Conservation (phyloP, 1,140 invertebrate species). For the Ditylenchus dipsaci region DNA sequence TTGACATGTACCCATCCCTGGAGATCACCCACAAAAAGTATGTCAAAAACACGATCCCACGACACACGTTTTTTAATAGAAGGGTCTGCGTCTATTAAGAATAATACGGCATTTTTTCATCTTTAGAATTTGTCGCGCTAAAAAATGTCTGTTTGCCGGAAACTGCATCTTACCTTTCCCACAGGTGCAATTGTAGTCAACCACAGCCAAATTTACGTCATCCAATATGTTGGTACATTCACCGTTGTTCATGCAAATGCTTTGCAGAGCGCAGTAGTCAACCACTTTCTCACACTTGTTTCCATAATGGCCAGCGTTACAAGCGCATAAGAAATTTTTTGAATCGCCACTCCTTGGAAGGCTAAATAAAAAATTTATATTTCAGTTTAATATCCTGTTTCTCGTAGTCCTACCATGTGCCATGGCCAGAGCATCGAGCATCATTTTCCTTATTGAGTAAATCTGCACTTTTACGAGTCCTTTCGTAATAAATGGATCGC, state of each 20-base stretch:
- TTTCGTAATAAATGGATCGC: too few species aligned
- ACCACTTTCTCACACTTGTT: constrained; percentile 13
- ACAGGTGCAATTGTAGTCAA: neutral
- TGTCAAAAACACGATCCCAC: too few species aligned
- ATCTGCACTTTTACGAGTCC: neutral
- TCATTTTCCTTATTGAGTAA: neutral
- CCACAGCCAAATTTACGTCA: neutral
- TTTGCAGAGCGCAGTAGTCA: constrained; percentile 11
- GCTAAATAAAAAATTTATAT: neutral
- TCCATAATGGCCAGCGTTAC: constrained; percentile 8
- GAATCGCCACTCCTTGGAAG: neutral
- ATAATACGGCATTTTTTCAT: too few species aligned
- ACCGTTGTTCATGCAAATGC: constrained; percentile 19
- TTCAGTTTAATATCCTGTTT: neutral
- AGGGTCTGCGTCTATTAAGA: too few species aligned
- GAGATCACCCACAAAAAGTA: too few species aligned
- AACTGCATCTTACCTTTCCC: neutral
- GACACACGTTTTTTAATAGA: too few species aligned
- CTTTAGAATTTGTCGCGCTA: too few species aligned
- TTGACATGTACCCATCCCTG: too few species aligned
- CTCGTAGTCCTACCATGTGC: neutral
- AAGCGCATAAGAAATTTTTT: constrained; percentile 2
- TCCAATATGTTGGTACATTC: neutral
- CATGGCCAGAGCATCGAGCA: neutral
- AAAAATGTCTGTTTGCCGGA: neutral